Evolutionary conservation across 2,797 vertebrate species (phyloP), one percentile per base, ranked within the genome.

Genomic region (Bucorvus abyssinicus): DNA sequence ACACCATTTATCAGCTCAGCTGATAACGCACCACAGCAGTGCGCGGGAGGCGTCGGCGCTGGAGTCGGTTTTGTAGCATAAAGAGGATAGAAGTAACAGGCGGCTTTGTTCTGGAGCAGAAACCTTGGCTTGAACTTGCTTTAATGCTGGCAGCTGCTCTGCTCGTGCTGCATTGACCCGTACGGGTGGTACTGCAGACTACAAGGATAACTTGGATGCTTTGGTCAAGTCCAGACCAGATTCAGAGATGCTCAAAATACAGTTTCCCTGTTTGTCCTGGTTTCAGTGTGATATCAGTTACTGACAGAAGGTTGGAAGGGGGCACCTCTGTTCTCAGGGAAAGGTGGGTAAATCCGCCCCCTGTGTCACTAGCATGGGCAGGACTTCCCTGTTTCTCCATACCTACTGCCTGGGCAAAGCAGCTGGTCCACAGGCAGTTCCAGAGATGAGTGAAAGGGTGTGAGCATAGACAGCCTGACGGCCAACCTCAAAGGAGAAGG

Each of bases 21-120:
- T 80, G 76, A 50, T 92, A 84, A 42, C 2, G 1, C 44, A 78
- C n/a, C 57, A 42, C 49, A 32, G 81, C 11, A 16, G 17, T 29
- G 32, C 0, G 0, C 1, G 1, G 56, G 56, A 91, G 44, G 56
- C 5, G 1, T 38, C 63, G 55, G 36, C 2, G 1, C 17, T 76
- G 47, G 55, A 69, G 38, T 24, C 50, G 10, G 26, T 38, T 87
- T 73, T 84, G 71, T 34, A 45, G 68, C 36, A 4, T 49, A 49
- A 63, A 30, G n/a, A 68, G 75, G 10, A 19, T 23, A 29, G 57
- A 85, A 53, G 40, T 64, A 92, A 83, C 42, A 56, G 56, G 21
- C 56, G 82, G 67, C 38, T 63, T 67, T 84, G 24, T 90, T 90
- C 55, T 76, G 42, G 52, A 55, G 24, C 47, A 82, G 75, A 57